Conservation (phyloP, 2,113 vertebrate genomes). For the Vicugna pacos region DNA sequence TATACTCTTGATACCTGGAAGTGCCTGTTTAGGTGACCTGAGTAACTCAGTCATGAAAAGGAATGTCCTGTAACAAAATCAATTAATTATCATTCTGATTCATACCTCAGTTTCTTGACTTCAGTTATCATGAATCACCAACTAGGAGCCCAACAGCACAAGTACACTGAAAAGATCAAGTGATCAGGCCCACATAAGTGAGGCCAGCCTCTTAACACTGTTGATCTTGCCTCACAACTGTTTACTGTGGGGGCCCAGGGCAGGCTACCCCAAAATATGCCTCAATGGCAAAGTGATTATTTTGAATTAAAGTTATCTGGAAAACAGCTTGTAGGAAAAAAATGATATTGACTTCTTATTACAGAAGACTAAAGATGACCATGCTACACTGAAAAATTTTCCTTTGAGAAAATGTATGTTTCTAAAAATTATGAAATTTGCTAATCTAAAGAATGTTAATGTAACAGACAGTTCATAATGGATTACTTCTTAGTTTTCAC, state of each 20-base stretch:
- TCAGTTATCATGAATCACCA: neutral
- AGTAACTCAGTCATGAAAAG: neutral
- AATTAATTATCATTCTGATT: slow-evolving; percentile 26
- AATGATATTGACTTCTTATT: neutral
- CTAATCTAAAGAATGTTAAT: too few species aligned
- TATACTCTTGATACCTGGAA: neutral
- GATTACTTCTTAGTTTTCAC: too few species aligned
- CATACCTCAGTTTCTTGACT: neutral
- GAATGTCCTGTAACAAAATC: neutral
- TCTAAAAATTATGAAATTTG: too few species aligned
- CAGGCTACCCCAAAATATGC: neutral
- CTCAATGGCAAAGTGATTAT: neutral
- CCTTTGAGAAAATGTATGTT: too few species aligned
- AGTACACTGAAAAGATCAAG: neutral
- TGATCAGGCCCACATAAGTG: neutral
- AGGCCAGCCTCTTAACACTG: neutral
- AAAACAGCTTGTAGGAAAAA: neutral
- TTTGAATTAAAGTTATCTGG: neutral
- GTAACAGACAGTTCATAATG: too few species aligned
- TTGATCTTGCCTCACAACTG: neutral
- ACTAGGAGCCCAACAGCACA: neutral
- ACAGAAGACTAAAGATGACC: too few species aligned
- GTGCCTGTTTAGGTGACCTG: neutral
- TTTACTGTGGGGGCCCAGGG: neutral
- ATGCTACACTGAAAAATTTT: too few species aligned